Evolutionary conservation across 2,797 vertebrate genomes (phyloP), one percentile per base, ranked within the genome.

Genomic region (Poeciliopsis paucimaculata): DNA sequence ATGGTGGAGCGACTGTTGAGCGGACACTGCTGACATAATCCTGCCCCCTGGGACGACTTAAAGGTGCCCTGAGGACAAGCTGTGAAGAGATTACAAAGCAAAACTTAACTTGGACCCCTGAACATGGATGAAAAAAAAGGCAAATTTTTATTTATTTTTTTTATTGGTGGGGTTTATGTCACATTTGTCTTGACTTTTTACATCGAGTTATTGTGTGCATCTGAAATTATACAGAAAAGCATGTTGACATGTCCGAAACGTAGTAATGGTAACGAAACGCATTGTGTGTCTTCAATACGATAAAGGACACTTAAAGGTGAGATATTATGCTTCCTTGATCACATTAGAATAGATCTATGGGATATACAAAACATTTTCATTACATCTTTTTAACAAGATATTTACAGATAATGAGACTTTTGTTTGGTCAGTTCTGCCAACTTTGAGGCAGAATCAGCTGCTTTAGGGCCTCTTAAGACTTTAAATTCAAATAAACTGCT

Each of bases 51-150:
- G 91, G 88, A 95, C 26, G 97, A 97, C 91, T 98, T 98, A 93
- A 98, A 98, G 3, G 96, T 98, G 84, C 97, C 98, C 2, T 95
- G 96, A 43, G 97, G 97, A 85, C 98, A 98, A n/a, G 97, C 98
- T 98, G 94, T 0, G 8, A 4, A 41, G 84, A 74, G 55, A 83
- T 64, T 74, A 23, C 9, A 23, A 1, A 4, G 15, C n/a, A 47
- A 47, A 64, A 43, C 15, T 77, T 5, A 78, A 76, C 4, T 57
- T 72, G 51, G 45, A 34, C 28, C 74, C 12, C 34, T 76, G 31
- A 62, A 79, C 75, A 53, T 41, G 26, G 4, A 20, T 75, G 64
- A 31, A 0, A 77, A 20, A n/a, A n/a, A n/a, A n/a, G n/a, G n/a
- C n/a, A n/a, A n/a, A n/a, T n/a, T n/a, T n/a, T n/a, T n/a, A n/a